These are phyloP conservation scores for Torymus aiolomorphi DNA, from an alignment of 2,888 invertebrate genomes.

Conservation along the genomic window DNA sequence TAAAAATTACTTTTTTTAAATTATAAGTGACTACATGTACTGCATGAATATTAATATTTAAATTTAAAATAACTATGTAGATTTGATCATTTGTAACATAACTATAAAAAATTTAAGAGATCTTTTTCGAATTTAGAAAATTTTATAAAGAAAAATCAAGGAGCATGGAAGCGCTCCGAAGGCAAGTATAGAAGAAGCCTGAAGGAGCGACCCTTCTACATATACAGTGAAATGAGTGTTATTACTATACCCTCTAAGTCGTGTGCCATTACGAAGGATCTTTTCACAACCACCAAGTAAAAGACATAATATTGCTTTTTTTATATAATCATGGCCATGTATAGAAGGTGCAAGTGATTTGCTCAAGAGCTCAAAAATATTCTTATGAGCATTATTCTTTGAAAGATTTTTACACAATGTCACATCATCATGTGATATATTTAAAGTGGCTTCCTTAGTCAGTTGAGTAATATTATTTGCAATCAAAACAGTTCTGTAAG, in stretches of 20 bases:
- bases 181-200: no score
- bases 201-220: no score
- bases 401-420: conserved; percentile 89
- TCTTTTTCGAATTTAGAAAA: background rate
- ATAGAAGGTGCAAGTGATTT: conserved; percentile 98
- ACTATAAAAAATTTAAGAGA: no score
- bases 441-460: conserved; percentile 89
- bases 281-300: conserved; percentile 97
- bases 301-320: conserved; percentile 95
- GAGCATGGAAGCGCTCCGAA: no score
- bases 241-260: conserved; percentile 86
- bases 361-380: conserved; percentile 92
- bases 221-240: no score
- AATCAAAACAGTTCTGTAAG: conserved; percentile 89
- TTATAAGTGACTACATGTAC: background rate
- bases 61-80: background rate
- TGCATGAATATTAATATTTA: background rate
- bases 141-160: no score
- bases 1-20: background rate
- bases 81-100: no score
- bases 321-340: conserved; percentile 96
- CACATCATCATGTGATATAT: conserved; percentile 91
- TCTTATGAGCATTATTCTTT: no score
- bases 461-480: conserved; percentile 94
- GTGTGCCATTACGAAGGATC: conserved; percentile 91